These are phyloP conservation scores for Trachops cirrhosus DNA, from an alignment of 2,797 vertebrate species.

Conservation along the genomic window DNA sequence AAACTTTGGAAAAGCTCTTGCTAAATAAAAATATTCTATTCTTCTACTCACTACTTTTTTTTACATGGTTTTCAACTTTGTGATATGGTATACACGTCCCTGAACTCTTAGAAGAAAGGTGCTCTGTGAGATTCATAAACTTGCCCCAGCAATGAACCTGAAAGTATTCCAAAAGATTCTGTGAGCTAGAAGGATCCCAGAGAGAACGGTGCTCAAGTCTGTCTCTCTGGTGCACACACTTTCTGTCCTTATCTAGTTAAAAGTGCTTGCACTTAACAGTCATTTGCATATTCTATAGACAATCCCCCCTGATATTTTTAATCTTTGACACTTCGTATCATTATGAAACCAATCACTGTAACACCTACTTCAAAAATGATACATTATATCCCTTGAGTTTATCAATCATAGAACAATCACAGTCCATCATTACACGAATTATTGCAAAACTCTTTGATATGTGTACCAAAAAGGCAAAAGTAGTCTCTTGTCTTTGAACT, in stretches of 20 bases:
- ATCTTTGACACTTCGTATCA: constrained; percentile 77
- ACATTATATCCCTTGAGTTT: constrained; percentile 78
- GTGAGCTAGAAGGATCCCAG: constrained; percentile 36
- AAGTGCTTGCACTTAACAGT: constrained; percentile 68
- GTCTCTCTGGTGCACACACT: constrained; percentile 39
- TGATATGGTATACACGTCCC: not conserved
- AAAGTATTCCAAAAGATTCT: not conserved
- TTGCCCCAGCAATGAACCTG: constrained; percentile 10
- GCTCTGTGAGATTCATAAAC: not conserved
- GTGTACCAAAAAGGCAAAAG: constrained; percentile 75
- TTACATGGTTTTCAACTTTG: not conserved
- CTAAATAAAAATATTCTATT: not conserved
- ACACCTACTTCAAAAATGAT: constrained; percentile 79
- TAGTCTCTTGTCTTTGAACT: constrained; percentile 76
- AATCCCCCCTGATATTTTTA: constrained; percentile 68
- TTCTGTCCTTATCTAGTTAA: constrained; percentile 64
- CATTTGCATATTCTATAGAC: constrained; percentile 71
- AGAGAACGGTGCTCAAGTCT: constrained; percentile 42
- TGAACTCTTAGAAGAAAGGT: not conserved
- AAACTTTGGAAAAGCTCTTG: not conserved
- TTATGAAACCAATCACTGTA: constrained; percentile 80
- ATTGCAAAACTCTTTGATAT: constrained; percentile 80
- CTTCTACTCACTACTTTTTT: not conserved
- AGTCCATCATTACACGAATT: constrained; percentile 80
- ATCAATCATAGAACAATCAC: constrained; percentile 79